Base-by-base conservation (phyloP, 2,888 invertebrate species). In the Metellina segmentata region DNA sequence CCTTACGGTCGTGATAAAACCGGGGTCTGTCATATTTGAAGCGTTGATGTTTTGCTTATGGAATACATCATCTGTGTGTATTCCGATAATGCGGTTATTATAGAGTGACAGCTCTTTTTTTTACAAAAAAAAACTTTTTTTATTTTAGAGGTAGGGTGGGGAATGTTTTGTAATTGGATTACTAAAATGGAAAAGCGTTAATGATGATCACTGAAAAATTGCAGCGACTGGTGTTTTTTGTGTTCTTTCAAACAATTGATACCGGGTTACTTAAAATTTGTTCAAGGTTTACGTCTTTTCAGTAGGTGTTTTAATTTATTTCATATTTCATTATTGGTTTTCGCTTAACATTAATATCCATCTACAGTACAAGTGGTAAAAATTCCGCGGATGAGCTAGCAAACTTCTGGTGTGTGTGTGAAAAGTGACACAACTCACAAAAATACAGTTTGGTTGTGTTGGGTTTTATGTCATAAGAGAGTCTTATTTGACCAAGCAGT, bases 11-110 rank as follows among this genome's bases (percentile, higher is more conserved):
- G 79, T 87, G 91, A 91, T 91, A 91, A 91, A 91, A 78, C 70
- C 61, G 81, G 91, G 61, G 87, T 72, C 91, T 91, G 91, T 87
- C 91, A 91, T 82, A 82, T 82, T 61, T 87, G 87, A 90, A 49
- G 91, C 87, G 87, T 34, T 81, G 87, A 91, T 87, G 87, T 91
- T 91, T 91, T 91, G 87, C 91, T 87, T 90, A 90, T 90, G 85
- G 90, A 16, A 19, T 52, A 75, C 20, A 86, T 61, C 78, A 53
- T 69, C 52, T 49, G 72, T 82, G 53, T 69, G 81, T 82, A 52
- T 75, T 69, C 79, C 79, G 90, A 90, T 90, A 90, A 90, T 90
- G 71, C 70, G 85, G 81, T 77, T 90, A 90, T 90, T 82, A 90
- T 75, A 11, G 81, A 85, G 9, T 90, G 86, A 77, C 81, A 86